Conservation (phyloP, 2,797 vertebrate species). For the Phrynocephalus vlangalii region DNA sequence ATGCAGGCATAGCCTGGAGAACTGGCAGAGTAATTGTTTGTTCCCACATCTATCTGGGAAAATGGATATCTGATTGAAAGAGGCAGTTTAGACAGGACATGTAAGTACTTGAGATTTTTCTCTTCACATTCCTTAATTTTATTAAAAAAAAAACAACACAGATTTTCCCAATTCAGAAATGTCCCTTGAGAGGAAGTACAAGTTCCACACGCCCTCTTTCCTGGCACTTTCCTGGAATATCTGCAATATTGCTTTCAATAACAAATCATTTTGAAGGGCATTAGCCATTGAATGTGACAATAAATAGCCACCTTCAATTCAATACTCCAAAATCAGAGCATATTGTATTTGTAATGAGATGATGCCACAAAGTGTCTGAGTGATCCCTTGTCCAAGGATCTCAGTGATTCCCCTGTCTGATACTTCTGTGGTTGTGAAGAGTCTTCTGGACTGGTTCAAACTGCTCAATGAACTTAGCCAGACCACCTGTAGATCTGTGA, state of each 20-base stretch:
- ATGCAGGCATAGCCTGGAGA: background rate
- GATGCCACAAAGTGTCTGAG: background rate
- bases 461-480: background rate
- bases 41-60: background rate
- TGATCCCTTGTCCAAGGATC: background rate
- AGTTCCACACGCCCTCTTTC: background rate
- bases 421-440: background rate
- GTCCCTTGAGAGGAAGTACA: background rate
- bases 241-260: background rate
- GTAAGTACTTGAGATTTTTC: background rate
- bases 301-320: background rate
- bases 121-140: background rate
- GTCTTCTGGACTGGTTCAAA: background rate
- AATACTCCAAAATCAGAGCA: background rate
- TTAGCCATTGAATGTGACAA: background rate
- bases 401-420: too few relatives aligned
- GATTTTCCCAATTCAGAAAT: background rate
- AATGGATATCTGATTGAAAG: background rate
- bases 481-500: background rate
- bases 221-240: background rate
- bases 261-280: background rate
- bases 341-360: background rate
- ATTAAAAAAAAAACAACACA: background rate
- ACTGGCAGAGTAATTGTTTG: background rate
- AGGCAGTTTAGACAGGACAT: background rate